Percentiles rank a stretch among this genome's conserved stretches.
phyloP scores from a whole-genome alignment of 2,888 invertebrate species.

The Andrena hattorfiana region DNA sequence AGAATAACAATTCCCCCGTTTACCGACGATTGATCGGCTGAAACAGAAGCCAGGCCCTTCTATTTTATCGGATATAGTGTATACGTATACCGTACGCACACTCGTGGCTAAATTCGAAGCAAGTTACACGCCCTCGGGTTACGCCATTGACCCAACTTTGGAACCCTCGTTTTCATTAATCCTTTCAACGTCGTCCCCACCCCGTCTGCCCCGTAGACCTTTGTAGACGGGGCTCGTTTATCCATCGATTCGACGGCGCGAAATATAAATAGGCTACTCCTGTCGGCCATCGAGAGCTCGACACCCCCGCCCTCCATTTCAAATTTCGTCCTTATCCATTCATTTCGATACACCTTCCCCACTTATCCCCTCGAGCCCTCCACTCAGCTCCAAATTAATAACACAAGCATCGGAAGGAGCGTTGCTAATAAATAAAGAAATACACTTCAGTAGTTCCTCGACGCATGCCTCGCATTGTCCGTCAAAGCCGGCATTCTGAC shows the following conservation, averaged over 20 bases:
- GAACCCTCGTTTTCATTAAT: slow-evolving; percentile 72
- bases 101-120: slow-evolving; percentile 49
- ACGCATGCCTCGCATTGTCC: no score
- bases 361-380: no score
- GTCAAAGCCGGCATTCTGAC: no score
- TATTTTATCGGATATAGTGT: slow-evolving; percentile 2
- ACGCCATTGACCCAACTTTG: slow-evolving; percentile 71
- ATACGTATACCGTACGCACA: slow-evolving; percentile 5
- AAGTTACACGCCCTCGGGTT: slow-evolving; percentile 62
- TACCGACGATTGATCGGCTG: slow-evolving; percentile 9
- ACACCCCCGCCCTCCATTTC: no score
- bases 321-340: no score
- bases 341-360: no score
- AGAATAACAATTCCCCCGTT: background rate
- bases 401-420: no score
- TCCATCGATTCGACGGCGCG: slow-evolving; percentile 38
- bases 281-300: slow-evolving; percentile 1
- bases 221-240: slow-evolving; percentile 34
- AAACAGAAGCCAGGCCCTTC: slow-evolving; percentile 15
- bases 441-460: no score
- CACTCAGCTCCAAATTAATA: no score
- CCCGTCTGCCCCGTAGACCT: slow-evolving; percentile 40
- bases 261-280: slow-evolving; percentile 35
- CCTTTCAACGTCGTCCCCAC: slow-evolving; percentile 58
- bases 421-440: no score